A percentile compares a stretch with the other conserved stretches of the same genome.
These are phyloP conservation scores for Tautogolabrus adspersus DNA, from an alignment of 2,113 vertebrate species.

Conservation along the genomic window DNA sequence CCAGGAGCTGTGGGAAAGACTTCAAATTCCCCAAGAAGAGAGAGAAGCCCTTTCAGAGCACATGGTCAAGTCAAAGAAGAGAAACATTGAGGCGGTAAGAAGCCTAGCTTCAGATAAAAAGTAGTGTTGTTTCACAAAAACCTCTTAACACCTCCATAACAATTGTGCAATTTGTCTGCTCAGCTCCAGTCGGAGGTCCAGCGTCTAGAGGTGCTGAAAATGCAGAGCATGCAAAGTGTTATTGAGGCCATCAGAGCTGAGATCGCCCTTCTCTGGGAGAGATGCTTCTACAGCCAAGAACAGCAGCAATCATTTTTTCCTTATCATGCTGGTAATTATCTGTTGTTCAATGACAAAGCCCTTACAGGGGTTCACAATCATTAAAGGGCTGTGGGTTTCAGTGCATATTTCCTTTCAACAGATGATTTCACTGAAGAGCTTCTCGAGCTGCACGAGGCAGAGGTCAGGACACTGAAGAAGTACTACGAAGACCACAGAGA, in stretches of 20 bases:
- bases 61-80: conserved; percentile 82
- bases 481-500: conserved; percentile 87
- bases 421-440: conserved; percentile 89
- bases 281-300: conserved; percentile 89
- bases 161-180: neutral
- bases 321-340: conserved; percentile 82
- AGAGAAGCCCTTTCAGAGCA: conserved; percentile 80
- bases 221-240: conserved; percentile 88
- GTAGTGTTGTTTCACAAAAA: neutral
- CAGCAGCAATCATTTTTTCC: conserved; percentile 86
- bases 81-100: conserved; percentile 88
- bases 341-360: neutral
- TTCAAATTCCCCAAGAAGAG: conserved; percentile 87
- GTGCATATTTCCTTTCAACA: neutral
- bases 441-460: conserved; percentile 86
- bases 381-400: neutral
- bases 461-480: conserved; percentile 83
- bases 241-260: conserved; percentile 86
- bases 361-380: neutral
- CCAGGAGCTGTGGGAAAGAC: conserved; percentile 88
- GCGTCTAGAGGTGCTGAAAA: conserved; percentile 88
- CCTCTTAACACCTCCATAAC: neutral
- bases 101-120: neutral
- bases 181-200: conserved; percentile 89
- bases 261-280: conserved; percentile 88